Percentiles rank a stretch among this genome's conserved stretches.
phyloP scores from a whole-genome alignment of 2,888 invertebrate species.

The Elgonia sp. region DNA sequence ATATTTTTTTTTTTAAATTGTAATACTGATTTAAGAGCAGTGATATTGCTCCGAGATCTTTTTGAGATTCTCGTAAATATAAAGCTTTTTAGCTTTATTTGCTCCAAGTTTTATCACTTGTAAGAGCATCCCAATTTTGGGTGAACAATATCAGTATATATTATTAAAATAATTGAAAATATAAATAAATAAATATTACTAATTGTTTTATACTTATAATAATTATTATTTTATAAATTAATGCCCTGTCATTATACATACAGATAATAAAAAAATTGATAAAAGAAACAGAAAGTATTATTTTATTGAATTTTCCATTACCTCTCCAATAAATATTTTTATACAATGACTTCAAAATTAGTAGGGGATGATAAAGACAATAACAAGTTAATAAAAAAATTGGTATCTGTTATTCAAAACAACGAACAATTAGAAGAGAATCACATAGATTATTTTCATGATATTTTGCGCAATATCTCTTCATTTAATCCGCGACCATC shows the following conservation, averaged over 20 bases:
- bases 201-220: too few relatives aligned
- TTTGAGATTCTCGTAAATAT: neutral
- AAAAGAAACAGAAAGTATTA: too few relatives aligned
- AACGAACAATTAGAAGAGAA: neutral
- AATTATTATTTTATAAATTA: too few relatives aligned
- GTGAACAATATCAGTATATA: neutral
- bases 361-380: too few relatives aligned
- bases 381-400: neutral
- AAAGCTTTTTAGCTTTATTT: neutral
- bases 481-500: neutral
- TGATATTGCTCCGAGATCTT: neutral
- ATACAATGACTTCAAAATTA: too few relatives aligned
- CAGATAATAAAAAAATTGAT: too few relatives aligned
- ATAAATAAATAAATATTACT: too few relatives aligned
- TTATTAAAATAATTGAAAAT: too few relatives aligned
- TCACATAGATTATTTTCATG: slow-evolving; percentile 37
- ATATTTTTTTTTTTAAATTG: too few relatives aligned
- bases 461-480: slow-evolving; percentile 5
- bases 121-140: neutral
- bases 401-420: neutral
- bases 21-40: neutral
- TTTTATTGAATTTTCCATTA: too few relatives aligned
- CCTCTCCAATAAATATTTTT: too few relatives aligned
- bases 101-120: neutral
- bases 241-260: too few relatives aligned